Base-by-base conservation (phyloP, 2,888 invertebrate species). In the Sicus ferrugineus region DNA sequence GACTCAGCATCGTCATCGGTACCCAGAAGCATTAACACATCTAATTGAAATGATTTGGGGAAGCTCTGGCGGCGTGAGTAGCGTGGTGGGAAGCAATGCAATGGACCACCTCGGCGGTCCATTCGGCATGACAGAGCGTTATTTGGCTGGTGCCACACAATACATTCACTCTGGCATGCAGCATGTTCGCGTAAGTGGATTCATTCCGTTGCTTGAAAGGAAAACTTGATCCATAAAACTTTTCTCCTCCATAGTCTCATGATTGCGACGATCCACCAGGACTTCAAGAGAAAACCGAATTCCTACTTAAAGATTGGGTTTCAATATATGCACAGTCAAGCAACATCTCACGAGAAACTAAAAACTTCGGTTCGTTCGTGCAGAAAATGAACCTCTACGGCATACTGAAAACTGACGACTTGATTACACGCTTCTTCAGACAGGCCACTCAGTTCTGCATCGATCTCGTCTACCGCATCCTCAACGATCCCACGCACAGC, bases 381-480 rank as follows among this genome's bases (percentile, higher is more conserved):
- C 95, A 95, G 80, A 94, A 97, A 85, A 96, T 99, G 97, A 97
- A 97, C 84, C 90, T 94, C 79, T 94, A 95, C 77, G 96, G 99
- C 4, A 96, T 99, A 71, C 87, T 98, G 66, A 98, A 98, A 85
- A 97, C 97, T 0, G 99, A 99, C 82, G 98, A 99, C 81, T 89
- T 97, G 80, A 97, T 99, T 73, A 96, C 97, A 0, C 88, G 98
- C 70, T 99, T 99, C 88, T 98, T 99, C 88, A 91, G 98, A 54
- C 90, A 98, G 72, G 96, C 97, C 68, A 96, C 97, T 0, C 97
- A 98, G 84, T 92, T 97, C 89, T 98, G 98, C 85, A 94, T 98
- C 2, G 97, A 98, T 83, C 90, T 95, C 70, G 96, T 97, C 46
- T 97, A 97, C 83, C 90, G 96, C 70, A 90, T 91, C 66, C 86